Evolutionary conservation across 2,888 invertebrate genomes (phyloP).

Genomic region (Cantharis rufa): DNA sequence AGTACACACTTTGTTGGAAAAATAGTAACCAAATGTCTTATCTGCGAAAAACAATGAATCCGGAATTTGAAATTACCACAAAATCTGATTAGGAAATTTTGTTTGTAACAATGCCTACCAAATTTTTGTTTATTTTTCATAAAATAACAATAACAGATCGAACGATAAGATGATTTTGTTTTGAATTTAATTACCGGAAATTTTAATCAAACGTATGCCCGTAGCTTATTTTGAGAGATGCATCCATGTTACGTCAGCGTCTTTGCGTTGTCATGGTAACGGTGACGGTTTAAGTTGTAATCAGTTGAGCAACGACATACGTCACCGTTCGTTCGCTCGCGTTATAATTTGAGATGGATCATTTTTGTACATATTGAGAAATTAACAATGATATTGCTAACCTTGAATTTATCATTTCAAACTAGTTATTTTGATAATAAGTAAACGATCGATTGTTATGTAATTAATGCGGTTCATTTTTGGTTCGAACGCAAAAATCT

Average conservation of each 20-base stretch:
- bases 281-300: conserved; percentile 45
- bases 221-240: conserved; percentile 9
- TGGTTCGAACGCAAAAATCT: neutral
- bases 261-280: conserved; percentile 50
- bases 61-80: neutral
- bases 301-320: conserved; percentile 38
- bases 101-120: neutral
- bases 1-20: neutral
- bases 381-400: neutral
- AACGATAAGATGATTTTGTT: neutral
- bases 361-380: neutral
- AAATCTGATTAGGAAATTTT: neutral
- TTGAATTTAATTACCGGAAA: neutral
- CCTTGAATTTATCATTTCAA: neutral
- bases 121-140: neutral
- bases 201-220: neutral
- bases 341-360: neutral
- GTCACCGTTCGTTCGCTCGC: conserved; percentile 29
- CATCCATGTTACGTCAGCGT: conserved; percentile 46
- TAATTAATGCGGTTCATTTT: neutral
- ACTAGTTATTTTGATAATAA: neutral
- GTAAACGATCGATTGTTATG: neutral
- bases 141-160: neutral
- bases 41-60: neutral
- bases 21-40: neutral